Conservation (phyloP, 2,888 invertebrate genomes). For the Vannuccia rotundouncinata region DNA sequence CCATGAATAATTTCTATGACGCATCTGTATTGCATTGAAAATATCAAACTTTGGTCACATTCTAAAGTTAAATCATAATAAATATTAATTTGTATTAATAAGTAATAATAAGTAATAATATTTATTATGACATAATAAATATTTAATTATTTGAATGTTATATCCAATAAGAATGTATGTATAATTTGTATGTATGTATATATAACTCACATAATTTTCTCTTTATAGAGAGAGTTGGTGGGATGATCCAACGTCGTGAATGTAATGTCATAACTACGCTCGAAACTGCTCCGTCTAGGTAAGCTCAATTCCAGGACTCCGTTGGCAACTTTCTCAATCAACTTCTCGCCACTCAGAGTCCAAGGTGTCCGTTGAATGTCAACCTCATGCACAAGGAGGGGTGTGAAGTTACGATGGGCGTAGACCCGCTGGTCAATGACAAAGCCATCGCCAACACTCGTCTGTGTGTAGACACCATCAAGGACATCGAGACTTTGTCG, state of each 20-base stretch:
- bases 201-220: neutral
- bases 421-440: slow-evolving; percentile 46
- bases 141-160: too few relatives aligned
- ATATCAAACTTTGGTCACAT: too few relatives aligned
- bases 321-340: neutral
- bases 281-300: neutral
- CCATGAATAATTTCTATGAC: too few relatives aligned
- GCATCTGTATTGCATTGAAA: too few relatives aligned
- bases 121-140: too few relatives aligned
- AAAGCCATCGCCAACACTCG: slow-evolving; percentile 43
- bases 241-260: neutral
- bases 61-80: too few relatives aligned
- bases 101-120: too few relatives aligned
- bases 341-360: neutral
- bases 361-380: slow-evolving; percentile 37
- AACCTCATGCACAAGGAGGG: slow-evolving; percentile 49
- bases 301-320: neutral
- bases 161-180: too few relatives aligned
- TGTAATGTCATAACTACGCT: neutral
- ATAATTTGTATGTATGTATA: too few relatives aligned
- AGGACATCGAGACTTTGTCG: slow-evolving; percentile 3
- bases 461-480: slow-evolving; percentile 46
- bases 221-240: neutral
- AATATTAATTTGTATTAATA: too few relatives aligned
- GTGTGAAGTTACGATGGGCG: slow-evolving; percentile 48